Evolutionary conservation across 2,797 vertebrate species (phyloP).

Genomic region (Hypotaenidia philippensis): DNA sequence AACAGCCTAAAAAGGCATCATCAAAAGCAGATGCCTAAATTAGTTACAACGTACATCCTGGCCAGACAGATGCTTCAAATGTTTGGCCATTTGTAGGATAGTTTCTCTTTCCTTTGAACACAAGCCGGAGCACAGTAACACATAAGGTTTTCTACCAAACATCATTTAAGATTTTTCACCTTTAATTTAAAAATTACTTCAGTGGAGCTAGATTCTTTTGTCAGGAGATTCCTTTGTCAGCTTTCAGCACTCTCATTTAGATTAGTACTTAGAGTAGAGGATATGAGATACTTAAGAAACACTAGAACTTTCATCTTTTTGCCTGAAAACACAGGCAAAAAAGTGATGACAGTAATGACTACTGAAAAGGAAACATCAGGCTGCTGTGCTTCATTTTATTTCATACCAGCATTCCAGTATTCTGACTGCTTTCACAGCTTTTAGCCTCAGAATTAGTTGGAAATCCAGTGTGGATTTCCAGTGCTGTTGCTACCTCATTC

Average conservation of each 20-base stretch:
- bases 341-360: background rate
- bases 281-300: background rate
- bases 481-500: background rate
- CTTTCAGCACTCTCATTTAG: background rate
- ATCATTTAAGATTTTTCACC: background rate
- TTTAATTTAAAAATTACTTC: background rate
- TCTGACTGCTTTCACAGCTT: background rate
- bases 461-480: background rate
- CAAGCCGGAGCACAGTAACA: background rate
- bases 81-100: background rate
- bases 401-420: background rate
- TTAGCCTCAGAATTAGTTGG: background rate
- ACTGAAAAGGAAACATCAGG: background rate
- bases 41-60: conserved; percentile 34
- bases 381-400: background rate
- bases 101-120: conserved; percentile 41
- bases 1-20: conserved; percentile 43
- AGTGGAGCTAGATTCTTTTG: background rate
- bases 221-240: background rate
- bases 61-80: conserved; percentile 50
- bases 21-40: conserved; percentile 68
- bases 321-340: background rate
- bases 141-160: background rate
- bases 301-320: conserved; percentile 16
- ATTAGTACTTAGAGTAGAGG: background rate